Conservation (phyloP, 37 sponge, comb jelly and placozoan genomes). For the Spongilla lacustris region DNA sequence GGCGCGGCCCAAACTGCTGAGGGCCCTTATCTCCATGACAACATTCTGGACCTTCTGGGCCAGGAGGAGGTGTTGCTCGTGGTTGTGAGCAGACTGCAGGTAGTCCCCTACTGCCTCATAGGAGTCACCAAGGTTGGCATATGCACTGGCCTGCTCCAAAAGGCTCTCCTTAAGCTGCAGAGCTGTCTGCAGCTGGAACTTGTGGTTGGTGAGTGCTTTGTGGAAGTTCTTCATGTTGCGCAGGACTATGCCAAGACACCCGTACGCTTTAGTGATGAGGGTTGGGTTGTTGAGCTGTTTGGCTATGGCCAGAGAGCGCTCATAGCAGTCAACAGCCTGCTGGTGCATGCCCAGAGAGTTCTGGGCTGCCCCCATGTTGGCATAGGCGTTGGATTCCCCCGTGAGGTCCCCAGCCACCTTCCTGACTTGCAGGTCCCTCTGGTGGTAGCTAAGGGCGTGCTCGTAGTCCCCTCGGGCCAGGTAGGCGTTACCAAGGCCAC, state of each 20-base stretch:
- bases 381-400: constrained; percentile 77
- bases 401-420: constrained; percentile 59
- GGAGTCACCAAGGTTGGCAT: constrained; percentile 90
- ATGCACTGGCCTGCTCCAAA: constrained; percentile 77
- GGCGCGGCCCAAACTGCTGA: constrained; percentile 81
- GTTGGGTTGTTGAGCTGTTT: constrained; percentile 74
- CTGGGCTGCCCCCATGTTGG: constrained; percentile 84
- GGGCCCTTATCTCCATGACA: constrained; percentile 64
- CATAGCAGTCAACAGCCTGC: constrained; percentile 80
- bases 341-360: constrained; percentile 65
- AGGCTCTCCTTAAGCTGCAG: constrained; percentile 54
- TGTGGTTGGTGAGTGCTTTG: constrained; percentile 77
- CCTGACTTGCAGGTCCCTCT: constrained; percentile 60
- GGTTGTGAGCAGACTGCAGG: constrained; percentile 55
- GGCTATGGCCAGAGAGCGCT: constrained; percentile 70
- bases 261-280: constrained; percentile 74
- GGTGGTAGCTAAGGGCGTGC: constrained; percentile 84
- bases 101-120: constrained; percentile 81
- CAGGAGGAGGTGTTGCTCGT: constrained; percentile 72
- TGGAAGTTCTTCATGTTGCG: constrained; percentile 78
- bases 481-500: constrained; percentile 81
- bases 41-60: constrained; percentile 46
- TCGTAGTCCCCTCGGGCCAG: constrained; percentile 72
- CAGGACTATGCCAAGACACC: constrained; percentile 85
- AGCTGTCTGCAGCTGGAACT: constrained; percentile 66